Evolutionary conservation across 2,797 vertebrate genomes (phyloP).

Genomic region (Mormyrops attenuatus): DNA sequence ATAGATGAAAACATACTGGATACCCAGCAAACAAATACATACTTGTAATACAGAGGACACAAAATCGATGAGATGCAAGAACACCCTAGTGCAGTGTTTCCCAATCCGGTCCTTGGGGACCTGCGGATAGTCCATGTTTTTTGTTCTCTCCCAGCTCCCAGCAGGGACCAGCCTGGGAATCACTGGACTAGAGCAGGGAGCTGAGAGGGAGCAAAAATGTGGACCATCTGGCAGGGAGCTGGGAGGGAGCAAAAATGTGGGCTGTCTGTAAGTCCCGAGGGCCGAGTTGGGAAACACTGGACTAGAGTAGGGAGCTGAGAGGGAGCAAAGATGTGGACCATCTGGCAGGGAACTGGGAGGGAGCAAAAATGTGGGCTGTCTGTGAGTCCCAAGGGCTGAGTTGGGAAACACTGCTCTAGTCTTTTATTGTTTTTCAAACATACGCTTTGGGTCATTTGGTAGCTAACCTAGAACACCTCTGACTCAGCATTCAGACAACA

Average conservation of each 20-base stretch:
- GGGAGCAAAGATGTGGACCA: no score
- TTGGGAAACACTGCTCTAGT: background rate
- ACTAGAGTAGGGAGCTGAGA: no score
- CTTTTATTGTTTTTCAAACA: background rate
- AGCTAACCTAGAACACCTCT: background rate
- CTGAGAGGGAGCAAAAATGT: no score
- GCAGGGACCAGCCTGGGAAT: background rate
- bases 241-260: no score
- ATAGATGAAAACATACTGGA: background rate
- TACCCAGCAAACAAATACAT: background rate
- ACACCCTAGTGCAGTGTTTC: background rate
- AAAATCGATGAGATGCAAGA: background rate
- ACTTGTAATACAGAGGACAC: background rate
- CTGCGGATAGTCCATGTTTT: background rate
- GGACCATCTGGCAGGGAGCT: background rate
- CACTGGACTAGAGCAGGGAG: background rate
- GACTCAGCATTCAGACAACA: background rate
- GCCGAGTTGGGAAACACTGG: no score
- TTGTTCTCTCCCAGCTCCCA: background rate
- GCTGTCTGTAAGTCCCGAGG: no score
- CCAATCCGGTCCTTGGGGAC: background rate
- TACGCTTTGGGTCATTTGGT: background rate
- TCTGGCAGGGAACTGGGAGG: no score
- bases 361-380: background rate
- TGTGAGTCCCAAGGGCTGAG: background rate